Evolutionary conservation across 2,797 vertebrate genomes (phyloP).

Genomic region (Taenioides sp.): DNA sequence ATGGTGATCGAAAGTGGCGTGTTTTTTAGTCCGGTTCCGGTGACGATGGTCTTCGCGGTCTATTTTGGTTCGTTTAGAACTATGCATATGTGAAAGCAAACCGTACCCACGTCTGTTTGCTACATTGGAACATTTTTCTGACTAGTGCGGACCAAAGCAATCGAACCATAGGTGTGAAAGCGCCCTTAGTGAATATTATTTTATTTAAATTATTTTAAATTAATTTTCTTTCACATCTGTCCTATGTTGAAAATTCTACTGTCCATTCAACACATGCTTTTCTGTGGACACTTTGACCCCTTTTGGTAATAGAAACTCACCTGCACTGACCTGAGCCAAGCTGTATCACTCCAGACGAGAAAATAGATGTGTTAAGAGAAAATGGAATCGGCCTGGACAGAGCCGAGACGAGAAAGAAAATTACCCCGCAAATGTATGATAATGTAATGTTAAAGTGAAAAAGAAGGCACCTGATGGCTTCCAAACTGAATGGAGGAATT

Average conservation of each 20-base stretch:
- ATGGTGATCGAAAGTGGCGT: no score
- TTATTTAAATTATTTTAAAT: not conserved
- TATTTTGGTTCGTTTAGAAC: no score
- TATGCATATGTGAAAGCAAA: no score
- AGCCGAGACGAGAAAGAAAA: constrained; percentile 16
- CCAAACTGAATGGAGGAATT: not conserved
- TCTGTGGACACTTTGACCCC: no score
- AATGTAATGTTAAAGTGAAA: constrained; percentile 23
- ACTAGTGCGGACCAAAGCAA: no score
- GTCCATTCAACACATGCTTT: not conserved
- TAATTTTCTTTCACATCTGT: not conserved
- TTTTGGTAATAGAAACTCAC: constrained; percentile 6
- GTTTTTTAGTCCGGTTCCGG: no score
- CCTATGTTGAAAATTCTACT: not conserved
- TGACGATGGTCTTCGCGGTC: no score
- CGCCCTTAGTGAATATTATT: not conserved
- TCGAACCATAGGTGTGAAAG: no score
- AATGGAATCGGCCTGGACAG: constrained; percentile 29
- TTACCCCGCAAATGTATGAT: constrained; percentile 30
- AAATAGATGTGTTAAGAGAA: constrained; percentile 30
- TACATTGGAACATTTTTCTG: no score
- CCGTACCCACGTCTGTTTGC: no score
- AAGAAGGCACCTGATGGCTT: not conserved
- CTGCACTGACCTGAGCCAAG: not conserved
- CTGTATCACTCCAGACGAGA: not conserved